Base-by-base conservation (phyloP, 2,113 vertebrate genomes). In the Ptyas mucosa region DNA sequence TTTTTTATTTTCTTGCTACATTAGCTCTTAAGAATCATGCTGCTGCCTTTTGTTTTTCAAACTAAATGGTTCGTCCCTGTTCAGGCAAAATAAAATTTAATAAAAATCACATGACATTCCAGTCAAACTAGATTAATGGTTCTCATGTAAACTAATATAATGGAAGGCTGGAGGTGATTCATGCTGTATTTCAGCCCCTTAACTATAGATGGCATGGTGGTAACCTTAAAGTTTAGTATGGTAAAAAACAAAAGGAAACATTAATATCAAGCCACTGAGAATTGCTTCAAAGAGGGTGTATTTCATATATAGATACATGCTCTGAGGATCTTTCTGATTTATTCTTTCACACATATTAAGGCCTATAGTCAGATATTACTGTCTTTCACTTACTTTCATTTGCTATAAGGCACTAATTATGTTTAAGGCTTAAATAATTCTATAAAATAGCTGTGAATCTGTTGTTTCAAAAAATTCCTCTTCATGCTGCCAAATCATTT, bases 341-440 rank as follows among this genome's bases (percentile, higher is more conserved):
- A 90, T 52, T 75, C 14, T 23, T 52, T 86, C 43, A 54, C 5
- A n/a, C 43, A 1, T 18, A 46, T 10, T 46, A 61, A 54, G 46
- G 85, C 57, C 90, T 94, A 57, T 46, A 75, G 58, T 75, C 46
- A 90, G 29, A 29, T 90, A 89, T 92, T 54, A 61, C n/a, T 5
- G 24, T 86, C 34, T 89, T 39, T 93, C 43, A 61, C 75, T 89
- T 90, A 49, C 1, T 52, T 64, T 87, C 26, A 92, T 11, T 12
- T 0, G 14, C n/a, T 87, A 9, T 4, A 89, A 88, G 64, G 23
- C 39, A 86, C 49, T 52, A 51, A 39, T 64, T 51, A 58, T 89
- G 58, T 92, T 88, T 85, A 89, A 91, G 90, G 15, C 57, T 24
- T 94, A 86, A 85, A 52, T 1, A 86, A 55, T 26, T 92, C 87